phyloP scores from a whole-genome alignment of 2,113 vertebrate species.

The Dermatemys mawii region DNA sequence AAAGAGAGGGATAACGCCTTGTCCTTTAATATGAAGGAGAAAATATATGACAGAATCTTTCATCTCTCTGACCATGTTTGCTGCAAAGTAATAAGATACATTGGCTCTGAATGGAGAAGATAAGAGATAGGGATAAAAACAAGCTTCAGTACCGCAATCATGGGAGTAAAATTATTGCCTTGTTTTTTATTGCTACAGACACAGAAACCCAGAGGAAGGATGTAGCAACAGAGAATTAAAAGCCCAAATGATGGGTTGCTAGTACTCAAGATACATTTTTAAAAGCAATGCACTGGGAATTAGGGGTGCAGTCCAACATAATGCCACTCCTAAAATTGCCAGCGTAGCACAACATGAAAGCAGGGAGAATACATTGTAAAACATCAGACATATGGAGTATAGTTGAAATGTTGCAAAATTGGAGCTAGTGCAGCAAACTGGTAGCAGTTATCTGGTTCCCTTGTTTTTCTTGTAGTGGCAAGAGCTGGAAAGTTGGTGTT shows the following conservation, averaged over 20 bases:
- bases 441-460: neutral
- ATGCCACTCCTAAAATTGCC: neutral
- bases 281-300: neutral
- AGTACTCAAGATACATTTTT: neutral
- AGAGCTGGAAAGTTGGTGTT: neutral
- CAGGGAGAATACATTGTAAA: neutral
- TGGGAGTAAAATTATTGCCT: conserved; percentile 61
- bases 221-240: neutral
- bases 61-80: conserved; percentile 75
- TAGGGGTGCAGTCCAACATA: neutral
- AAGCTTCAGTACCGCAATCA: conserved; percentile 36
- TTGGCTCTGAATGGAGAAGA: conserved; percentile 72
- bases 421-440: neutral
- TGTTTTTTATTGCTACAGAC: conserved; percentile 55
- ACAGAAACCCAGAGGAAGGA: neutral
- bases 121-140: conserved; percentile 72
- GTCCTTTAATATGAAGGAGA: conserved; percentile 66
- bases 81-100: conserved; percentile 71
- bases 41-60: conserved; percentile 76
- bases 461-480: neutral
- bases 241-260: neutral
- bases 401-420: neutral
- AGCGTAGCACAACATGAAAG: neutral
- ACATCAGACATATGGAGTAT: neutral
- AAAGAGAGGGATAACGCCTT: conserved; percentile 66